Conservation (phyloP, 2,797 vertebrate species). For the Meriones psammophilus region DNA sequence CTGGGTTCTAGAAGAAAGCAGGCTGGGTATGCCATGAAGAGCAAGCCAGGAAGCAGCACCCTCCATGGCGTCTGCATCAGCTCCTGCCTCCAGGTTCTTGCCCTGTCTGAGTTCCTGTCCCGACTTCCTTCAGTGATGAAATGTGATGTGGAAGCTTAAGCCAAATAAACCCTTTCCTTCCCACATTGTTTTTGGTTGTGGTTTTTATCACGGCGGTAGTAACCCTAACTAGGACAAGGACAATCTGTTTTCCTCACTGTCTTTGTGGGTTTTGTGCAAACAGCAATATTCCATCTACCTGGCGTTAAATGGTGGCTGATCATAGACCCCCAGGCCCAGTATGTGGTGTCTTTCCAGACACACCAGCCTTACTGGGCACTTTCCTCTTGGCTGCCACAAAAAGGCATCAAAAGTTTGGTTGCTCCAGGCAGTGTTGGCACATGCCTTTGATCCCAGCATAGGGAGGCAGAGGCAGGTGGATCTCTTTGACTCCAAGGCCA, state of each 20-base stretch:
- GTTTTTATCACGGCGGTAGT: neutral
- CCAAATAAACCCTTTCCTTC: neutral
- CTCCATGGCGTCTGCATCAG: neutral
- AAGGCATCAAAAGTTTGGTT: neutral
- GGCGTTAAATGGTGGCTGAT: no score
- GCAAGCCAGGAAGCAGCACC: neutral
- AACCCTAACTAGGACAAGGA: neutral
- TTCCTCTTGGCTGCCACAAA: neutral
- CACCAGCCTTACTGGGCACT: neutral
- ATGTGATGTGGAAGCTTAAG: neutral
- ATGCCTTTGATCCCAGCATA: no score
- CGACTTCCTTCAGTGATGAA: neutral
- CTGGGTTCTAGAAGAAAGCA: neutral
- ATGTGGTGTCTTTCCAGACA: neutral
- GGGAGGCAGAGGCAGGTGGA: neutral
- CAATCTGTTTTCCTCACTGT: no score
- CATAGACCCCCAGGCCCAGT: neutral
- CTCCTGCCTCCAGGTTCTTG: neutral
- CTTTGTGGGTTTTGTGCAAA: neutral
- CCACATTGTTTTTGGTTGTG: neutral
- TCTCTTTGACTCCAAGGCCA: no score
- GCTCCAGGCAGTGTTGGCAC: neutral
- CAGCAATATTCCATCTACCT: neutral
- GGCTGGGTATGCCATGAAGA: neutral
- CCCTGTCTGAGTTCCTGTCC: neutral